A percentile compares a stretch with the other conserved stretches of the same genome.
phyloP scores from a whole-genome alignment of 2,888 invertebrate species.

The Pocota personata region DNA sequence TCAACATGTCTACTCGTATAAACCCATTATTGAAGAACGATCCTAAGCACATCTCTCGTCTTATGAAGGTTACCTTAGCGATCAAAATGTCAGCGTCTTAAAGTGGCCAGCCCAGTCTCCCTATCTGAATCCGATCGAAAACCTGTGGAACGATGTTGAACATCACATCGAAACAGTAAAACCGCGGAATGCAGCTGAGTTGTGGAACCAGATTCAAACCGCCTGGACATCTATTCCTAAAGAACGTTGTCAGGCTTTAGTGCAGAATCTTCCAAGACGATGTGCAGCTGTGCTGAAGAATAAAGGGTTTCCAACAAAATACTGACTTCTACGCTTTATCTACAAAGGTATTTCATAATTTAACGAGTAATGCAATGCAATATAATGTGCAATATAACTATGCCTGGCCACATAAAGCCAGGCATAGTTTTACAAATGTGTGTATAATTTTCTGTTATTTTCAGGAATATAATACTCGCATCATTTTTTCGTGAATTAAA shows the following conservation, averaged over 20 bases:
- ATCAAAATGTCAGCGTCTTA: too few species aligned
- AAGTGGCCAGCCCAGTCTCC: neutral
- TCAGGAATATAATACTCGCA: neutral
- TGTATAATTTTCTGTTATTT: neutral
- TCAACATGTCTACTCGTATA: too few species aligned
- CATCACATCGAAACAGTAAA: too few species aligned
- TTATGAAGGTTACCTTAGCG: neutral
- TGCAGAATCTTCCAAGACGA: too few species aligned
- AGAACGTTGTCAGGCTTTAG: neutral
- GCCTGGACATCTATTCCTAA: too few species aligned
- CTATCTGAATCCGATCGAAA: neutral
- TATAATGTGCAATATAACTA: too few species aligned
- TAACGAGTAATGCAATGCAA: too few species aligned
- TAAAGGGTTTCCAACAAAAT: conserved; percentile 8
- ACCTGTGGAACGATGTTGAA: neutral
- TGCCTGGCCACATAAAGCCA: too few species aligned
- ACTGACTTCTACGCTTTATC: neutral
- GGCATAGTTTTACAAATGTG: neutral
- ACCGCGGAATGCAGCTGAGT: neutral
- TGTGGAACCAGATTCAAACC: neutral
- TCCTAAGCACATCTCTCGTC: neutral
- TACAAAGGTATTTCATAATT: neutral
- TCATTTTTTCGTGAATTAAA: neutral
- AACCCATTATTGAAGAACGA: neutral
- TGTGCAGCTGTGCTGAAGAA: neutral